These are phyloP conservation scores for Sigmodon hispidus DNA, from an alignment of 2,113 vertebrate species.

Conservation along the genomic window DNA sequence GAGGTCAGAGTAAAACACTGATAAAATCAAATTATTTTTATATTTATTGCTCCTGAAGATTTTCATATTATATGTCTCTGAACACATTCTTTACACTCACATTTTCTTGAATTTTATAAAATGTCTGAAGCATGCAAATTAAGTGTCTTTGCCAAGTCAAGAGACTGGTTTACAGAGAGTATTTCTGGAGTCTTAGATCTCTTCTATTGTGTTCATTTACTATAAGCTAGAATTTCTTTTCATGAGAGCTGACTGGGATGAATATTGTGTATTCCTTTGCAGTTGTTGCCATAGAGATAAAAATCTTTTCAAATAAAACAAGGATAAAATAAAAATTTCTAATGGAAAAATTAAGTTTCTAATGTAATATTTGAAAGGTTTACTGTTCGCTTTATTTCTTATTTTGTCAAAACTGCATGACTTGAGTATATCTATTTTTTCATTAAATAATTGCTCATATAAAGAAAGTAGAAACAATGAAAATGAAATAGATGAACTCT, in stretches of 20 bases:
- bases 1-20: slow-evolving; percentile 36
- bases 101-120: slow-evolving; percentile 58
- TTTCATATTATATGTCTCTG: slow-evolving; percentile 60
- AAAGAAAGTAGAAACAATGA: slow-evolving; percentile 48
- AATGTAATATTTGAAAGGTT: slow-evolving; percentile 58
- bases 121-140: slow-evolving; percentile 64
- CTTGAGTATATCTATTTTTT: slow-evolving; percentile 57
- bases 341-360: slow-evolving; percentile 58
- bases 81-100: slow-evolving; percentile 10
- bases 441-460: slow-evolving; percentile 49
- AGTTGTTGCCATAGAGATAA: slow-evolving; percentile 73
- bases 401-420: slow-evolving; percentile 59
- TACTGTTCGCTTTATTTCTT: slow-evolving; percentile 36
- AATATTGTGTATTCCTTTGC: slow-evolving; percentile 51
- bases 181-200: background rate
- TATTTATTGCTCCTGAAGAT: slow-evolving; percentile 54
- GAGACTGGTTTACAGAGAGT: background rate
- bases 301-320: slow-evolving; percentile 65
- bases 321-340: slow-evolving; percentile 60
- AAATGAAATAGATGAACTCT: slow-evolving; percentile 38
- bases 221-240: slow-evolving; percentile 48
- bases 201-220: background rate
- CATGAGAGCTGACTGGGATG: slow-evolving; percentile 43
- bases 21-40: slow-evolving; percentile 53
- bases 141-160: slow-evolving; percentile 30